Percentiles rank a stretch among this genome's conserved stretches.
phyloP scores from a whole-genome alignment of 2,113 vertebrate species.

The Brienomyrus brachyistius region DNA sequence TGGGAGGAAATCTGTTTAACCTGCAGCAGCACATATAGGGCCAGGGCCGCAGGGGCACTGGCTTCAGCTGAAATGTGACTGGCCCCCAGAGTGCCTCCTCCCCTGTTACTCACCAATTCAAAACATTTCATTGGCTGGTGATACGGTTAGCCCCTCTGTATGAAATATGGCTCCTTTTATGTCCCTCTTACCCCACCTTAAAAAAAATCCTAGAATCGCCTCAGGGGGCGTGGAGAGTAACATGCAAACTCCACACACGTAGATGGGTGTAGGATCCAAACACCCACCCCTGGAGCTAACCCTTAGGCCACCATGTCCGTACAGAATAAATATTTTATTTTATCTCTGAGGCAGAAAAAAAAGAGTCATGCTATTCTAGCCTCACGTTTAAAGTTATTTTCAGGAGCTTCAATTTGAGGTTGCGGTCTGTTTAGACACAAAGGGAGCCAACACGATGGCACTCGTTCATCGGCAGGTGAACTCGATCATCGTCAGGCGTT shows the following conservation, averaged over 20 bases:
- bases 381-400: not conserved
- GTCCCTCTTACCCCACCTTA: not conserved
- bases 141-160: not conserved
- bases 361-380: not conserved
- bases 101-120: not conserved
- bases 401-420: not conserved
- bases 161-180: not conserved
- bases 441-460: not conserved
- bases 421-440: not conserved
- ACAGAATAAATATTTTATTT: not conserved
- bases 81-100: not conserved
- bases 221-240: not conserved
- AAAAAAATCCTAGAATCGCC: not conserved
- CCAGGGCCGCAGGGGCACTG: too few relatives aligned
- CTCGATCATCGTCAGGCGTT: not conserved
- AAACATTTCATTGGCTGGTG: not conserved
- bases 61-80: not conserved
- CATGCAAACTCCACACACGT: not conserved
- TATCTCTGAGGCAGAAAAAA: not conserved
- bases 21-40: not conserved
- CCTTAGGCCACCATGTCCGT: not conserved
- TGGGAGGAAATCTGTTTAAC: not conserved
- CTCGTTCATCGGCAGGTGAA: not conserved
- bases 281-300: not conserved
- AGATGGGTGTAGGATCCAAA: not conserved